Base-by-base conservation (phyloP, 2,888 invertebrate genomes). In the Eupithecia inturbata region DNA sequence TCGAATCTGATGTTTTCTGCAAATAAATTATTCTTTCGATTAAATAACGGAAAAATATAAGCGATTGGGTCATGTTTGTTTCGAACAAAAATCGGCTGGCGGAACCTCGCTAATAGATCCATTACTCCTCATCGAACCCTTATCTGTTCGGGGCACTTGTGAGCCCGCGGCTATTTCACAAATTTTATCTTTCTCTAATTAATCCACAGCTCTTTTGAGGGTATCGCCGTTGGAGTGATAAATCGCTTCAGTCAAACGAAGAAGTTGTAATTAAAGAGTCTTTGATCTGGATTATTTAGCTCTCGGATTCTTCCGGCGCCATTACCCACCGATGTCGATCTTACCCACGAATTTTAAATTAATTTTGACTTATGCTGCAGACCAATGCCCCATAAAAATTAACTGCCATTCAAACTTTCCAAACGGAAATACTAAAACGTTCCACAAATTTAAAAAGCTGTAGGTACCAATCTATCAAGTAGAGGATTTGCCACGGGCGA, bases 151-250 rank as follows among this genome's bases (percentile, higher is more conserved):
- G 84, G 90, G 87, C 91, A 91, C 90, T 89, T 91, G 84, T 89
- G 84, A 88, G 85, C 89, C 88, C 86, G 84, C 82, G 87, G 90
- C 88, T 88, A 88, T 89, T 90, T 90, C 88, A 89, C 88, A 90
- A 92, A 92, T 93, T 92, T 92, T 92, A 92, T 93, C 92, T 90
- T 86, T 84, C 89, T 87, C 88, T 91, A 92, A 93, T 93, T 92
- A 93, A 93, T 92, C 92, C 89, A 87, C 84, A 87, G 91, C 88
- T 88, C 88, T 90, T 91, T 90, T 88, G 85, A 87, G 86, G 85
- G 85, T 89, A 92, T 90, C 88, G 88, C 87, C 83, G 89, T 87
- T 88, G 89, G 89, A 91, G 88, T 92, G 89, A 92, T 92, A 90
- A 92, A 90, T 92, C 87, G 88, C 84, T 82, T 79, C 79, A 86